Conservation (phyloP, 2,888 invertebrate species). For the Xylocampa areola region DNA sequence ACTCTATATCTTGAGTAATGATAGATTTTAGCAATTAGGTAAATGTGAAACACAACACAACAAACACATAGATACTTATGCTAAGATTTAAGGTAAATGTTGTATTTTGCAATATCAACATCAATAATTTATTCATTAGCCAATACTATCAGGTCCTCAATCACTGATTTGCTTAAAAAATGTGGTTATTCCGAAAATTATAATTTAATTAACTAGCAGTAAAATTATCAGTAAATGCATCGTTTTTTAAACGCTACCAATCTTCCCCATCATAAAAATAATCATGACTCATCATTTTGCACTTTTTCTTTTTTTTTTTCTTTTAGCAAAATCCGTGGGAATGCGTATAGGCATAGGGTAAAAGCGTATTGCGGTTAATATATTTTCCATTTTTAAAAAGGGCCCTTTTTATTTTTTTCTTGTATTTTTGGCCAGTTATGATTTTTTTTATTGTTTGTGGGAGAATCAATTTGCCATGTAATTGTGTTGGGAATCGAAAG, state of each 20-base stretch:
- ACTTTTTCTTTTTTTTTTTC: slow-evolving; percentile 52
- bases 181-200: too few species aligned
- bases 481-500: slow-evolving; percentile 46
- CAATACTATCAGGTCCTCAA: too few species aligned
- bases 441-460: slow-evolving; percentile 50
- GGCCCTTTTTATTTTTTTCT: slow-evolving; percentile 39
- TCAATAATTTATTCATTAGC: too few species aligned
- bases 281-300: slow-evolving; percentile 63
- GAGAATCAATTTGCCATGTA: slow-evolving; percentile 53
- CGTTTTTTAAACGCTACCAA: slow-evolving; percentile 30
- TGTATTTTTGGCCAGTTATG: slow-evolving; percentile 41
- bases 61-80: too few species aligned
- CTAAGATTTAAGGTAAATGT: too few species aligned
- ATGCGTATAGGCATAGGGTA: slow-evolving; percentile 57
- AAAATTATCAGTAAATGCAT: slow-evolving; percentile 22
- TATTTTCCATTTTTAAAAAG: slow-evolving; percentile 40
- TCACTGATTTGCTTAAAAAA: too few species aligned
- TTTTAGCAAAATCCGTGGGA: slow-evolving; percentile 64
- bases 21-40: too few species aligned
- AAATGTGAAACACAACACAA: too few species aligned
- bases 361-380: slow-evolving; percentile 64
- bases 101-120: too few species aligned
- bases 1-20: too few species aligned
- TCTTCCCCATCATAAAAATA: slow-evolving; percentile 47
- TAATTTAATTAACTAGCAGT: slow-evolving; percentile 12